phyloP scores from a whole-genome alignment of 2,888 invertebrate species.

The Tachina grossa region DNA sequence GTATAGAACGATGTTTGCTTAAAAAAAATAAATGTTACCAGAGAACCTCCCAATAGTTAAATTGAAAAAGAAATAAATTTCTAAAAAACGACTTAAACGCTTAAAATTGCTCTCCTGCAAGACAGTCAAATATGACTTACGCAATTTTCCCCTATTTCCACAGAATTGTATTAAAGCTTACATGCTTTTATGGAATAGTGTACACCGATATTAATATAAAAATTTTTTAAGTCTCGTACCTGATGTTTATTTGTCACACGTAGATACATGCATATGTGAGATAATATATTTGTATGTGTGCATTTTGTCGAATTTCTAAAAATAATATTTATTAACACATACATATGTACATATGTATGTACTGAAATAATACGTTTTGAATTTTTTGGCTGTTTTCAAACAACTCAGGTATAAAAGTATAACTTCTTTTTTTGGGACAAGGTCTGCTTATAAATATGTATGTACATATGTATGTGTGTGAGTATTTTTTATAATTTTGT shows the following conservation, averaged over 20 bases:
- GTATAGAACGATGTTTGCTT: too few species aligned
- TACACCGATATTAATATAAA: not conserved
- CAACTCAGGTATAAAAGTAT: conserved; percentile 53
- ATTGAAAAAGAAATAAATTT: too few species aligned
- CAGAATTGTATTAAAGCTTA: too few species aligned
- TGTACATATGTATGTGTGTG: not conserved
- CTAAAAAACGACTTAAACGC: too few species aligned
- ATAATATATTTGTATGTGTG: not conserved
- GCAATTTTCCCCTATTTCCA: too few species aligned
- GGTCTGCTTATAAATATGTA: not conserved
- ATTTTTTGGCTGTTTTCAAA: conserved; percentile 15
- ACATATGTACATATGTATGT: not conserved
- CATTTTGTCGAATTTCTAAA: too few species aligned
- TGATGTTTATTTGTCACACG: conserved; percentile 18
- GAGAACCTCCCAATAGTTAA: too few species aligned
- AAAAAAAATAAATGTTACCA: too few species aligned
- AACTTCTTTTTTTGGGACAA: conserved; percentile 35
- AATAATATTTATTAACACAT: not conserved
- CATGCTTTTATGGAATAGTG: not conserved
- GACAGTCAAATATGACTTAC: too few species aligned
- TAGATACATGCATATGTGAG: not conserved
- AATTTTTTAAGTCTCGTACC: conserved; percentile 49
- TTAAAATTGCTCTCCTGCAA: too few species aligned
- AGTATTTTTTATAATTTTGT: too few species aligned
- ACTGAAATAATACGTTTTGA: conserved; percentile 21